These are phyloP conservation scores for Nothocercus julius DNA, from an alignment of 2,113 vertebrate genomes.

Conservation along the genomic window DNA sequence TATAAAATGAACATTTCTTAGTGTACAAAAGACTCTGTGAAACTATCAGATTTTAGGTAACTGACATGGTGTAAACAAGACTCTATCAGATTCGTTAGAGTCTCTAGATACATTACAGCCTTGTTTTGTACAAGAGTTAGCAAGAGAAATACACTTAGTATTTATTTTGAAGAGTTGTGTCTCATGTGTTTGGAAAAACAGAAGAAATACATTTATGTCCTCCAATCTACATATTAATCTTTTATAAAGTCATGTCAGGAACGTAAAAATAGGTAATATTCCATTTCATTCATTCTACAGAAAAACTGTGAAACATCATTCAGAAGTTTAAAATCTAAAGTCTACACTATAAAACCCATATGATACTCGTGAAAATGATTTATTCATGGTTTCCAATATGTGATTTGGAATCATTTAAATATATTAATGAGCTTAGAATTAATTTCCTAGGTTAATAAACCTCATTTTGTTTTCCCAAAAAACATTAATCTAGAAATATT, in stretches of 20 bases:
- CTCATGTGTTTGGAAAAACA: not conserved
- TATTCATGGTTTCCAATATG: not conserved
- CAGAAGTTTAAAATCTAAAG: not conserved
- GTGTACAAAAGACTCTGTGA: not conserved
- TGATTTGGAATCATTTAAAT: not conserved
- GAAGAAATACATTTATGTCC: not conserved
- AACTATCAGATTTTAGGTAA: not conserved
- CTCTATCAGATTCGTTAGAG: not conserved
- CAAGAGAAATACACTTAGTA: not conserved
- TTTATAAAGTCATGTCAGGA: not conserved
- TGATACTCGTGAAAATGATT: not conserved
- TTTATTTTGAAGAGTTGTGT: not conserved
- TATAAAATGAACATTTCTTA: not conserved
- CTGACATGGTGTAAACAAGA: not conserved
- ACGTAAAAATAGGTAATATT: not conserved
- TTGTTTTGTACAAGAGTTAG: not conserved
- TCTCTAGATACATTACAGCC: not conserved
- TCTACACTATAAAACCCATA: not conserved
- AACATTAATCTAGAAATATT: not conserved
- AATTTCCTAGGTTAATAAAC: not conserved
- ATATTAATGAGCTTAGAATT: not conserved
- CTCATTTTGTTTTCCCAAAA: not conserved
- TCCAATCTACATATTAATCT: not conserved
- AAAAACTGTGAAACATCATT: not conserved
- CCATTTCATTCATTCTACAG: not conserved